Base-by-base conservation (phyloP, 2,888 invertebrate genomes). In the Acronicta alni region DNA sequence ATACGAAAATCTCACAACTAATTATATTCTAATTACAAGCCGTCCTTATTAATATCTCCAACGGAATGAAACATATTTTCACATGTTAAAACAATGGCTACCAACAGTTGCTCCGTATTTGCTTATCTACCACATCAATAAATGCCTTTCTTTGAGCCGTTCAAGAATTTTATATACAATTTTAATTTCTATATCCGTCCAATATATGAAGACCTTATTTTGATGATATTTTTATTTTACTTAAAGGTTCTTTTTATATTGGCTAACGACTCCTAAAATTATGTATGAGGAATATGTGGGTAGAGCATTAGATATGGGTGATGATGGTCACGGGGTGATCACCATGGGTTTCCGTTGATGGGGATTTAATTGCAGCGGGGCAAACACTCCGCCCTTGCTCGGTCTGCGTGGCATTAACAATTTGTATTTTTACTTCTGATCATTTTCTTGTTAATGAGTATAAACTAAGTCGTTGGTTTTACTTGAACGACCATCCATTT, bases 41-140 rank as follows among this genome's bases (percentile, higher is more conserved):
- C 84, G 84, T 87, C 84, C 85, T 82, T 83, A 85, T 89, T 88
- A 89, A 87, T 88, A 86, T 79, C 77, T 80, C 79, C 71, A 82
- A 81, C 80, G 83, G 83, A 87, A 89, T 78, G 82, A 78, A 88
- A 83, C 81, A 77, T 85, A 88, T 90, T 89, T 89, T 91, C 92
- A 88, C 92, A 92, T 89, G 84, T 85, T 88, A 88, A 91, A 90
- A 93, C 93, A 93, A 93, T 93, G 87, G 93, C 89, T 88, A 89
- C 88, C 86, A 86, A 84, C 91, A 86, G 91, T 91, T 90, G 89
- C 83, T 66, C 83, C 84, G 84, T 82, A 84, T 80, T 76, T 74
- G 78, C 85, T 91, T 90, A 91, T 93, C 92, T 77, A 80, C 73
- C 63, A 75, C 88, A 93, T 93, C 92, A 85, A 88, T 87, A 88